Evolutionary conservation across 2,113 vertebrate genomes (phyloP).

Genomic region (Gobiocypris rarus): DNA sequence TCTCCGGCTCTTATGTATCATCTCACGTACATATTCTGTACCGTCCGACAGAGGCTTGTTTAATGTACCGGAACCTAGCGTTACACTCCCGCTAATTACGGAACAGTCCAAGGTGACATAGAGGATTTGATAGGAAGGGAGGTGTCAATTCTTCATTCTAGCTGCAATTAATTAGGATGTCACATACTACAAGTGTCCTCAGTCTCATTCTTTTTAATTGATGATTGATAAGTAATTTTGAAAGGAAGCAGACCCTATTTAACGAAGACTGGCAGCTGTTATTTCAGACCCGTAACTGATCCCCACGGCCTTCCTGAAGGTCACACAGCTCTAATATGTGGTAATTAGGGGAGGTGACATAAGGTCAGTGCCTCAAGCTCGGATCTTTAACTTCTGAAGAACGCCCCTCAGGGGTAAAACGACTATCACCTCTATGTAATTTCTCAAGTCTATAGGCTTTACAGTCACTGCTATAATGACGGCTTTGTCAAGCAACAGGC

Average conservation of each 20-base stretch:
- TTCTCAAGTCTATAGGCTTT: slow-evolving; percentile 26
- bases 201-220: slow-evolving; percentile 75
- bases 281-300: slow-evolving; percentile 52
- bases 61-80: slow-evolving; percentile 30
- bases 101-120: slow-evolving; percentile 69
- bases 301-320: slow-evolving; percentile 62
- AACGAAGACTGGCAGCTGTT: slow-evolving; percentile 76
- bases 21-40: slow-evolving; percentile 35
- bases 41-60: slow-evolving; percentile 17
- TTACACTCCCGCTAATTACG: slow-evolving; percentile 57
- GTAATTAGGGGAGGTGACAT: slow-evolving; percentile 43
- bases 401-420: slow-evolving; percentile 55
- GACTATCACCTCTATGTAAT: slow-evolving; percentile 28
- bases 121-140: slow-evolving; percentile 40
- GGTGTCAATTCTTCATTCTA: slow-evolving; percentile 71
- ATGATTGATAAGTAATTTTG: slow-evolving; percentile 74
- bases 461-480: slow-evolving; percentile 19
- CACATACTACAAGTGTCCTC: slow-evolving; percentile 68
- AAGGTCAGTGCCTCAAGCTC: slow-evolving; percentile 57
- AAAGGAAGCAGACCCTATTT: slow-evolving; percentile 68
- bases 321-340: slow-evolving; percentile 53
- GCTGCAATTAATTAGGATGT: slow-evolving; percentile 78
- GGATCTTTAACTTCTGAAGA: slow-evolving; percentile 51
- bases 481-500: background rate
- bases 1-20: slow-evolving; percentile 38